Evolutionary conservation across 2,888 invertebrate species (phyloP).

Genomic region (Oligia latruncula): DNA sequence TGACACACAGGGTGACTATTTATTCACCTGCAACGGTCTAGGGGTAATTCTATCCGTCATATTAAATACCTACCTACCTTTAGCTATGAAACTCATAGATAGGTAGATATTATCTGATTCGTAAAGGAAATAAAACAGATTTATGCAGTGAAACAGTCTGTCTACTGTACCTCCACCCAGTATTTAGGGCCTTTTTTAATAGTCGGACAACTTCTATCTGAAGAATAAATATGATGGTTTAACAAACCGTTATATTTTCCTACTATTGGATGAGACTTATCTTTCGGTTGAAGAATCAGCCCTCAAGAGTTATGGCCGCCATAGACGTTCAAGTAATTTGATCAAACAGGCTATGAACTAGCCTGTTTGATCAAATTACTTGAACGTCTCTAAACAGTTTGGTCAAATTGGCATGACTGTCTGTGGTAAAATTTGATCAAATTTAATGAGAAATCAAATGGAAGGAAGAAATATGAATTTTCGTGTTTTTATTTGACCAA

Average conservation of each 20-base stretch:
- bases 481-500: no score
- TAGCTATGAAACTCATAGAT: background rate
- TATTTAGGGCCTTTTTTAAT: background rate
- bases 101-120: background rate
- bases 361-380: no score
- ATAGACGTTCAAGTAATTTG: no score
- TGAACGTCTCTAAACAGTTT: no score
- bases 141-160: background rate
- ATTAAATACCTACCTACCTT: background rate
- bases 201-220: background rate
- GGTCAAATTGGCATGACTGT: no score
- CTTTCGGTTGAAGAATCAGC: background rate
- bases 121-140: background rate
- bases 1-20: background rate
- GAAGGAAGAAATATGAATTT: no score
- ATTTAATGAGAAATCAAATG: no score
- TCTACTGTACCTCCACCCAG: background rate
- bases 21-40: background rate
- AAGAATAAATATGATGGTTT: background rate
- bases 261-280: background rate
- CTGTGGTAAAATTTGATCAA: no score
- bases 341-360: no score
- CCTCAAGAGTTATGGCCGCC: no score
- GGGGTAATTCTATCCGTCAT: background rate
- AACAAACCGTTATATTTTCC: background rate